Conservation (phyloP, 2,113 vertebrate species). For the Hepsetus odoe region DNA sequence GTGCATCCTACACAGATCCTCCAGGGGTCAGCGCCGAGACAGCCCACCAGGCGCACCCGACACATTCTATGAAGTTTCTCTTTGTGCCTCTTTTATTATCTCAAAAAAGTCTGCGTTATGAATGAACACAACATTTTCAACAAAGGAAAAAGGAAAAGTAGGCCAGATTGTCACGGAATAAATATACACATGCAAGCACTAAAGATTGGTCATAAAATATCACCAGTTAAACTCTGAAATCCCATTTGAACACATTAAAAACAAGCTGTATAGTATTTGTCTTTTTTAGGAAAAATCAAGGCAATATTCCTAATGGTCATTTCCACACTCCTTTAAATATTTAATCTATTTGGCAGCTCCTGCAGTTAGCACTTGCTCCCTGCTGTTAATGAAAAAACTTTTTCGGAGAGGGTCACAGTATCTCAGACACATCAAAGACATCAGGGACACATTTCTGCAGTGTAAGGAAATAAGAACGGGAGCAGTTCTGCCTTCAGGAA, state of each 20-base stretch:
- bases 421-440: slow-evolving; percentile 21
- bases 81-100: slow-evolving; percentile 67
- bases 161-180: slow-evolving; percentile 43
- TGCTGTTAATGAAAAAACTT: slow-evolving; percentile 45
- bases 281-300: neutral
- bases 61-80: slow-evolving; percentile 60
- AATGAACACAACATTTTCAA: slow-evolving; percentile 59
- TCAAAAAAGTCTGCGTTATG: slow-evolving; percentile 67
- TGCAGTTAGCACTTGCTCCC: slow-evolving; percentile 48
- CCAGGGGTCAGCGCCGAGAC: slow-evolving; percentile 69
- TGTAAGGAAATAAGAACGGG: slow-evolving; percentile 15
- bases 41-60: slow-evolving; percentile 38
- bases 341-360: slow-evolving; percentile 45
- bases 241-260: neutral
- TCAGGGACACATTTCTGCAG: slow-evolving; percentile 20
- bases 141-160: slow-evolving; percentile 56
- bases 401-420: neutral
- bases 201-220: neutral
- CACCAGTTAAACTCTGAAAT: neutral
- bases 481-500: slow-evolving; percentile 33
- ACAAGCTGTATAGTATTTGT: neutral
- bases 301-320: slow-evolving; percentile 16
- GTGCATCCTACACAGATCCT: slow-evolving; percentile 74
- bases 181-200: slow-evolving; percentile 19
- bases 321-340: slow-evolving; percentile 44